Base-by-base conservation (phyloP, 2,888 invertebrate genomes). In the Watsonalla binaria region DNA sequence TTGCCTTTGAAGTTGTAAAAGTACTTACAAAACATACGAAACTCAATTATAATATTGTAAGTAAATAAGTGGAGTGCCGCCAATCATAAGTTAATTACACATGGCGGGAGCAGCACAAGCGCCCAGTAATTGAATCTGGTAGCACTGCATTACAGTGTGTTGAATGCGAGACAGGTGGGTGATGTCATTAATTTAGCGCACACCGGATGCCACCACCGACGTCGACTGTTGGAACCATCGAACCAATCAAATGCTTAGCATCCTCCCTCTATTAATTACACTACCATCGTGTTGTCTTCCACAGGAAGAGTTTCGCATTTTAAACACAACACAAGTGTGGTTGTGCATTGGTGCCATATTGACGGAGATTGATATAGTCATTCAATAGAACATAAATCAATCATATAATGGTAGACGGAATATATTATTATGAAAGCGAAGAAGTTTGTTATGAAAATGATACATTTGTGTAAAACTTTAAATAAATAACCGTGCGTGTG, bases 41-140 rank as follows among this genome's bases (percentile, higher is more conserved):
- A 52, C 24, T 24, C 24, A 39, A 37, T 52, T 37, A 39, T 39
- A 46, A 47, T 24, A 24, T 46, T 51, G 34, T 45, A 46, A 50
- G 49, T 51, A 45, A 51, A 11, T 42, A 42, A 11, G 11, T 42
- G 11, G 11, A 58, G 54, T 48, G 52, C 53, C 56, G 51, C 55
- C 52, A 33, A 56, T 62, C 11, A 42, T 42, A 42, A 42, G 52
- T 51, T 57, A 57, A 62, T 66, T 63, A 59, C 63, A 62, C 53
- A 56, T 58, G 55, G 63, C 63, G 42, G 11, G 42, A 8, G 42
- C 42, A 42, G 42, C 42, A 0, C 42, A 11, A 42, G 42, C 64
- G 57, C 58, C 57, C 62, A 57, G 57, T 76, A 74, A 74, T 74
- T 66, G 58, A 64, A 68, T 69, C 64, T 66, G 68, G 65, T 65